Evolutionary conservation across 2,113 vertebrate genomes (phyloP), one percentile per base, ranked within the genome.

Genomic region (Gracilinanus agilis): DNA sequence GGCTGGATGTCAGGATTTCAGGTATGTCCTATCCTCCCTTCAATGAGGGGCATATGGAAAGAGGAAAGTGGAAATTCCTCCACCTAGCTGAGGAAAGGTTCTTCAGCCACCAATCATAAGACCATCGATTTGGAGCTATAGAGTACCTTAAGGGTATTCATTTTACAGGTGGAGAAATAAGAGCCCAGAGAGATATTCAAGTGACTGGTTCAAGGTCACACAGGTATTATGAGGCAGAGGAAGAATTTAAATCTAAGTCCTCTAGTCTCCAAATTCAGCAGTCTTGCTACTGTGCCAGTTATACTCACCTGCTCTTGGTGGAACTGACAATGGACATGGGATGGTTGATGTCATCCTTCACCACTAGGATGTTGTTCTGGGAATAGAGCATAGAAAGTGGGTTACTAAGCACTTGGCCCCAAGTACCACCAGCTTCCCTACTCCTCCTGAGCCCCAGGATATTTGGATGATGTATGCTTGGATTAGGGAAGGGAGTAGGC

Each of bases 251-350:
- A 75, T 34, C 3, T 34, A 75, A 5, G 0, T 40, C 61, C 34
- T 40, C 29, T 34, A n/a, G 61, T n/a, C 61, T 34, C 61, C 34
- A 75, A 75, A 34, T 67, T 67, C 61, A 75, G 13, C 13, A 16
- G n/a, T 75, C n/a, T 83, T 3, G 3, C n/a, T 13, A 40, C 23
- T 21, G n/a, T 40, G 9, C 5, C 67, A 53, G 61, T 88, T 92
- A 92, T 53, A 98, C 98, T 0, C 93, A 99, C 99, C 99, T 99
- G 99, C 99, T 99, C 98, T 99, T 99, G 95, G 99, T 99, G 58
- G 99, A 99, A 98, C 99, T 99, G 98, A 99, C 99, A 0, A 99
- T 96, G 9, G 99, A 99, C 99, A 99, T 99, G 16, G 99, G 99
- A 94, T 99, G 99, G 97, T 99, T 99, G 34, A 96, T 96, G 12